Percentiles rank a stretch among this genome's conserved stretches.
Evolutionary conservation across 2,797 vertebrate genomes (phyloP).

Genomic region (Oreochromis mossambicus): DNA sequence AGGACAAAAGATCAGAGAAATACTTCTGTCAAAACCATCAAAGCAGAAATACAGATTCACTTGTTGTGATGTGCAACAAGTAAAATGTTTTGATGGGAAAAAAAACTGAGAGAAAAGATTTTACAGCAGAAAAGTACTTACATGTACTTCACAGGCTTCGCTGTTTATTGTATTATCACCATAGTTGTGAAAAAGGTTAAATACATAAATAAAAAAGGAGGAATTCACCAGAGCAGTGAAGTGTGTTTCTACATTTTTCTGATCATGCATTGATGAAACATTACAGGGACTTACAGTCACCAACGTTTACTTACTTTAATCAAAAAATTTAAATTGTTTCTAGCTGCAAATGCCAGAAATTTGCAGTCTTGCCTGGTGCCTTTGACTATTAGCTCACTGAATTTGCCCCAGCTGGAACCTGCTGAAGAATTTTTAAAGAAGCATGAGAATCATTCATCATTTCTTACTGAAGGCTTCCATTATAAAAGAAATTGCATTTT

Average conservation of each 20-base stretch:
- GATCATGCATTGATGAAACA: slow-evolving; percentile 1
- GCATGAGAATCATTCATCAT: slow-evolving; percentile 21
- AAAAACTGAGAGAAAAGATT: not conserved
- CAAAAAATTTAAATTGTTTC: not conserved
- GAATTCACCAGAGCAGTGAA: not conserved
- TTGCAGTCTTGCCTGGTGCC: slow-evolving; percentile 2
- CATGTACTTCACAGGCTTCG: not conserved
- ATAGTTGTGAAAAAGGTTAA: not conserved
- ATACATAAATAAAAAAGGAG: not conserved
- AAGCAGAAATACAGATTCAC: not conserved
- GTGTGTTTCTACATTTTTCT: slow-evolving; percentile 4
- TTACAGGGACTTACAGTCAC: not conserved
- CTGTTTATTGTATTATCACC: not conserved
- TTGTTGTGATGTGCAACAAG: not conserved
- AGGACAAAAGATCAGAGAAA: not conserved
- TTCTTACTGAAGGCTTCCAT: slow-evolving; percentile 28
- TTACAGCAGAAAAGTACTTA: not conserved
- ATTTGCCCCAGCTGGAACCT: slow-evolving; percentile 20
- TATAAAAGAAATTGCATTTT: slow-evolving; percentile 47
- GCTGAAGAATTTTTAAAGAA: slow-evolving; percentile 7
- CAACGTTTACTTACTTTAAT: not conserved
- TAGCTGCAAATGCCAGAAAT: slow-evolving; percentile 1
- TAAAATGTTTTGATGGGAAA: not conserved
- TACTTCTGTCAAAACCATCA: not conserved
- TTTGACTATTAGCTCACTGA: slow-evolving; percentile 13